phyloP scores from a whole-genome alignment of 1,140 invertebrate genomes.

The Uloborus diversus region DNA sequence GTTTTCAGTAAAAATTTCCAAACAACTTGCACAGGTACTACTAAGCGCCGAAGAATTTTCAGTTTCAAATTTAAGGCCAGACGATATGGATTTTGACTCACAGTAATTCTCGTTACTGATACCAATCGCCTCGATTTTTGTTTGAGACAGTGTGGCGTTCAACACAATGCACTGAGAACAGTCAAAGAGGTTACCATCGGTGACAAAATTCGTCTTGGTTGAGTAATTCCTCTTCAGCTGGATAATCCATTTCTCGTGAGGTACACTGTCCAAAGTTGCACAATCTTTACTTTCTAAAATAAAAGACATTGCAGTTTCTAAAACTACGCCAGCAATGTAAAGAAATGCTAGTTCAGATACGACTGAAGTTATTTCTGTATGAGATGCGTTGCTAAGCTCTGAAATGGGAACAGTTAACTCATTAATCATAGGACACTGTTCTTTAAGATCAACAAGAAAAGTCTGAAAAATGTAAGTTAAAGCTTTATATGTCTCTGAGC shows the following conservation, averaged over 20 bases:
- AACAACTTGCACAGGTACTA: background rate
- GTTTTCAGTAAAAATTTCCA: background rate
- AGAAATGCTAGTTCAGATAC: slow-evolving; percentile 18
- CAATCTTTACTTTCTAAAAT: background rate
- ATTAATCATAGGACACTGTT: slow-evolving; percentile 31
- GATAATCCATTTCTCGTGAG: background rate
- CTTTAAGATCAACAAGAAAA: slow-evolving; percentile 19
- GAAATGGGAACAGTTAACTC: slow-evolving; percentile 9
- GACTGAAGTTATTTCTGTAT: background rate
- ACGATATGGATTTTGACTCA: no score
- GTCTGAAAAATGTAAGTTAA: background rate
- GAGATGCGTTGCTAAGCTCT: background rate
- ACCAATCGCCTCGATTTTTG: no score
- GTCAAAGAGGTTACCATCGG: slow-evolving; percentile 9
- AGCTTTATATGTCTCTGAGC: background rate
- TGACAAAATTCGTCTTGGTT: background rate
- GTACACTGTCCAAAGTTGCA: background rate
- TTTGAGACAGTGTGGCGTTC: background rate
- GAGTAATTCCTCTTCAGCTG: background rate
- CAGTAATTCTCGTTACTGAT: no score
- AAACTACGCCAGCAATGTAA: background rate
- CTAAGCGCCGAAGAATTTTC: no score
- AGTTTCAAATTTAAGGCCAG: no score
- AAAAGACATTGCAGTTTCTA: background rate
- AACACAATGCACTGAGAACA: slow-evolving; percentile 15